Percentiles rank a stretch among this genome's conserved stretches.
Evolutionary conservation across 2,113 vertebrate genomes (phyloP).

Genomic region (Barnardius zonarius): DNA sequence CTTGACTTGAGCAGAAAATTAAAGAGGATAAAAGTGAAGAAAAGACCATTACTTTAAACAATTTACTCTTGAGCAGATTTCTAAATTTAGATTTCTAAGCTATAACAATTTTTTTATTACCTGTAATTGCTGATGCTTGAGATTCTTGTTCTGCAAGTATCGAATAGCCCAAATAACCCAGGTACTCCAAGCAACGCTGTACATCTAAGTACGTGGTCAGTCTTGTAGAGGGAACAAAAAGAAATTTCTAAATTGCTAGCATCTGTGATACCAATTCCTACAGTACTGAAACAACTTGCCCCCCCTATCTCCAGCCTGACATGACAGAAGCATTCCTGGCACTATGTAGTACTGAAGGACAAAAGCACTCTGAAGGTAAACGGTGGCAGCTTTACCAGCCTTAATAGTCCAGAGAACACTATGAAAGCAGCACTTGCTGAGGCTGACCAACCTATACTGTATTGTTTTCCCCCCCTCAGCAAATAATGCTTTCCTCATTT

Average conservation of each 20-base stretch:
- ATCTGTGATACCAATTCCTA: neutral
- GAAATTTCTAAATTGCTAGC: neutral
- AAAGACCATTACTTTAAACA: neutral
- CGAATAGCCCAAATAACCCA: conserved; percentile 95
- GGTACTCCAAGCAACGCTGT: conserved; percentile 93
- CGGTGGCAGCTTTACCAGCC: neutral
- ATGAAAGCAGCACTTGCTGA: neutral
- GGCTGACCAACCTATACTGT: neutral
- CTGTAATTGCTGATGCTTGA: conserved; percentile 92
- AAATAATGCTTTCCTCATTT: neutral
- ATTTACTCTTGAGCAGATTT: neutral
- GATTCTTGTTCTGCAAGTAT: conserved; percentile 97
- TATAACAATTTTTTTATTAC: conserved; percentile 62
- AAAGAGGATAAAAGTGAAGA: neutral
- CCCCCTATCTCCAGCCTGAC: neutral
- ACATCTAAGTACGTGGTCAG: conserved; percentile 96
- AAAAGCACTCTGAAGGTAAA: neutral
- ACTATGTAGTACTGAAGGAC: neutral
- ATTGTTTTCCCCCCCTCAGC: neutral
- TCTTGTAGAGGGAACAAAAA: conserved; percentile 68
- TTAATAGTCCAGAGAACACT: neutral
- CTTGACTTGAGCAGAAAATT: neutral
- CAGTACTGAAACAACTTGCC: neutral
- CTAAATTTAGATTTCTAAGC: neutral
- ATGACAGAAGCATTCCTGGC: neutral